Conservation (phyloP, 2,888 invertebrate species). For the Andrena haemorrhoa region DNA sequence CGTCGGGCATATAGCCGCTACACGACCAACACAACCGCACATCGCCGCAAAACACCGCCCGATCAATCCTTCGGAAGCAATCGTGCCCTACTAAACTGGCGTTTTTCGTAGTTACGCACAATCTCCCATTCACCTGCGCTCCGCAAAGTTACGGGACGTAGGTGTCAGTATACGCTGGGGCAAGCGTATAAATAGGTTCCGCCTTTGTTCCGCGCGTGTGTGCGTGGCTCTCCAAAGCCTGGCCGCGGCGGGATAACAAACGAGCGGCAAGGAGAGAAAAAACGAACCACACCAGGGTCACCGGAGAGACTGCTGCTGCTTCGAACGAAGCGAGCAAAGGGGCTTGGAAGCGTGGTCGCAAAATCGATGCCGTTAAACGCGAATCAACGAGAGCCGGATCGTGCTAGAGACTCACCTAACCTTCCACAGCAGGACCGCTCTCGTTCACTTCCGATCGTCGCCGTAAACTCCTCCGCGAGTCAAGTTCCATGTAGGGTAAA, state of each 20-base stretch:
- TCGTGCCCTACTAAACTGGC: slow-evolving; percentile 37
- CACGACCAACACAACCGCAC: not conserved
- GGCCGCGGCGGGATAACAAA: not conserved
- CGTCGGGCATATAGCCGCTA: not conserved
- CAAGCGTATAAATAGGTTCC: slow-evolving; percentile 36
- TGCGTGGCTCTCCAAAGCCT: not conserved
- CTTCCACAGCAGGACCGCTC: slow-evolving; percentile 60
- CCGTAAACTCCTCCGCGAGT: slow-evolving; percentile 25
- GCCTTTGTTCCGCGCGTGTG: slow-evolving; percentile 32
- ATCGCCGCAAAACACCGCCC: not conserved
- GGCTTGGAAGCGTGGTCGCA: slow-evolving; percentile 31
- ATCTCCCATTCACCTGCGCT: slow-evolving; percentile 48
- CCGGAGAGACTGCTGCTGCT: not conserved
- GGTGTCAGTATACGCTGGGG: not conserved
- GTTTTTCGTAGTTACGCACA: slow-evolving; percentile 26
- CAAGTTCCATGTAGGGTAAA: slow-evolving; percentile 48
- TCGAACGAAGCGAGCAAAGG: slow-evolving; percentile 23
- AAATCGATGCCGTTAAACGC: slow-evolving; percentile 49
- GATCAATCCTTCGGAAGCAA: slow-evolving; percentile 37
- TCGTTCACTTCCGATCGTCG: slow-evolving; percentile 38
- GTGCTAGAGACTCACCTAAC: slow-evolving; percentile 66
- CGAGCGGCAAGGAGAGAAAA: not conserved
- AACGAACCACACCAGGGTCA: not conserved
- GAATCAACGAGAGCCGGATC: slow-evolving; percentile 31
- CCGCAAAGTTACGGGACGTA: slow-evolving; percentile 1